These are phyloP conservation scores for Struthio camelus DNA, from an alignment of 2,113 vertebrate genomes.

Conservation along the genomic window DNA sequence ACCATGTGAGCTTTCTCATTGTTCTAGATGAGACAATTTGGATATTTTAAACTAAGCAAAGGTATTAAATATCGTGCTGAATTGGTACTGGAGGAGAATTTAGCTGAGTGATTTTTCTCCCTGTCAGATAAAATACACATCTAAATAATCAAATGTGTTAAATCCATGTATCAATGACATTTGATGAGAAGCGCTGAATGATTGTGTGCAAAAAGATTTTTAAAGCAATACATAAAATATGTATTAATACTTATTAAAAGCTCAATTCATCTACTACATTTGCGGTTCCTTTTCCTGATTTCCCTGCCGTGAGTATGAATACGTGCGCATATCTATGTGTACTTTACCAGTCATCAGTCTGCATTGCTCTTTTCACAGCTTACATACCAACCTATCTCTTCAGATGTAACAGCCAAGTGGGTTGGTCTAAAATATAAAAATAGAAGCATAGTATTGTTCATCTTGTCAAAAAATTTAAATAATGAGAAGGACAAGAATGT, in stretches of 20 bases:
- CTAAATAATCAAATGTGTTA: not conserved
- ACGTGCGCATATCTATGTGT: not conserved
- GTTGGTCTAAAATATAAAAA: not conserved
- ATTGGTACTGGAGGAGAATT: not conserved
- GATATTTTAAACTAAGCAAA: conserved; percentile 1
- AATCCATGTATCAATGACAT: not conserved
- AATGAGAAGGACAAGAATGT: not conserved
- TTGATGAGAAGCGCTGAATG: not conserved
- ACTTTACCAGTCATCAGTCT: not conserved
- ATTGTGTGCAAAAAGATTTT: not conserved
- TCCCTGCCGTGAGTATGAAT: not conserved
- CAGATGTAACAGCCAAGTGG: not conserved
- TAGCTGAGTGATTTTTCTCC: not conserved
- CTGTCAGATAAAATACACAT: not conserved
- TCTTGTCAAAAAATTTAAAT: not conserved
- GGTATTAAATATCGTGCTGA: not conserved
- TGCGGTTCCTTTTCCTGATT: not conserved
- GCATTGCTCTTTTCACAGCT: not conserved
- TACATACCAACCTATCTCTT: not conserved
- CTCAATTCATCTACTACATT: not conserved
- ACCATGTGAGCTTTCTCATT: conserved; percentile 1
- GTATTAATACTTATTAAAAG: not conserved
- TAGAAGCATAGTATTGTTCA: not conserved
- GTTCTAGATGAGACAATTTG: not conserved
- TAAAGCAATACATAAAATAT: not conserved